Base-by-base conservation (phyloP, 2,113 vertebrate genomes). In the Sterrhoptilus dennistouni region DNA sequence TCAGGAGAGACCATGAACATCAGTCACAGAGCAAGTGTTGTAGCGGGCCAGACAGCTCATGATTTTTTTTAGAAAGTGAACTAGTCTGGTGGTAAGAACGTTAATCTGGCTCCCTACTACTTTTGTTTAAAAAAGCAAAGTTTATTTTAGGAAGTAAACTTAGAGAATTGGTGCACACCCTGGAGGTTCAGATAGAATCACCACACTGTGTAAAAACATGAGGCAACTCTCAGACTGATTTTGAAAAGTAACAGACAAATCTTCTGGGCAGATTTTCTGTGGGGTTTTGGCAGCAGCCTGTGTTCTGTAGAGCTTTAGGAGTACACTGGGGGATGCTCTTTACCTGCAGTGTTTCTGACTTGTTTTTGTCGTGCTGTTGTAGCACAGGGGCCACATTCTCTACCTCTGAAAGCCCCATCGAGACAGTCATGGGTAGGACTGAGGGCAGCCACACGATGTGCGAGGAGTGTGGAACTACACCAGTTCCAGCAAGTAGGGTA, bases 351-450 rank as follows among this genome's bases (percentile, higher is more conserved):
- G 16, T 91, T 79, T 82, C 64, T 97, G 85, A 95, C 65, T 33
- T 12, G 83, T 96, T 94, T 95, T 96, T 97, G 24, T 97, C 15
- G 9, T 92, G 79, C 91, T 22, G 2, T 94, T 93, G 33, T 96
- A 98, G 97, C 94, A 28, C 70, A 95, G 95, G 66, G 86, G n/a
- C 96, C 94, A 63, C 89, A 71, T 89, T 97, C 83, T 87, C 97
- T 89, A 94, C 97, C 82, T 96, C 96, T 83, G 97, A 97, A 65
- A 96, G 54, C 89, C 75, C 64, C 97, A 66, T 71, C 83, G 5
- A 89, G 50, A 96, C 87, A 95, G 70, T 77, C 40, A 31, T 44
- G 7, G 47, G 87, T 84, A 89, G 90, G 70, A 96, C 95, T 61
- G 97, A 97, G 90, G 89, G 78, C 83, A 82, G 47, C 72, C 94